phyloP scores from a whole-genome alignment of 1,140 invertebrate genomes.

The Eciton burchellii region DNA sequence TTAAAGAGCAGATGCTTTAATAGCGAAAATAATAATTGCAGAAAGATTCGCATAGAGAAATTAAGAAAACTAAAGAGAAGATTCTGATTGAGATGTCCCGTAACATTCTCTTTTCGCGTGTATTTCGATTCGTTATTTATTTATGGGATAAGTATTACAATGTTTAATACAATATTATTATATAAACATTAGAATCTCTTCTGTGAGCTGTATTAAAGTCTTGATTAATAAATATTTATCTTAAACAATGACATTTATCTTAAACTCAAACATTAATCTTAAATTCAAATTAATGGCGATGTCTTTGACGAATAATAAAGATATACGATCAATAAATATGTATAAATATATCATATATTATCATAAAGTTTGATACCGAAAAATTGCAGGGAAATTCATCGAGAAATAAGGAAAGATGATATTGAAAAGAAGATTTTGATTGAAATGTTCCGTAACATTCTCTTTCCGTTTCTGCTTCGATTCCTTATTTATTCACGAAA shows the following conservation, averaged over 20 bases:
- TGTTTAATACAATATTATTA: not conserved
- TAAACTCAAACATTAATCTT: too few relatives aligned
- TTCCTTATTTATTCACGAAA: too few relatives aligned
- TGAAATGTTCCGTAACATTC: too few relatives aligned
- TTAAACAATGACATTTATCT: too few relatives aligned
- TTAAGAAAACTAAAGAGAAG: too few relatives aligned
- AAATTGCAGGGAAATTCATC: not conserved
- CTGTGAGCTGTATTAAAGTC: not conserved
- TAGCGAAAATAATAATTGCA: not conserved
- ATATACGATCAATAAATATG: conserved; percentile 20
- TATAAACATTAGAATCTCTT: not conserved
- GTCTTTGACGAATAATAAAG: not conserved
- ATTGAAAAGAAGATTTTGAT: too few relatives aligned
- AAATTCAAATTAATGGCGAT: not conserved
- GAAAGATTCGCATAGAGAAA: not conserved
- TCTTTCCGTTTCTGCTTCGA: too few relatives aligned
- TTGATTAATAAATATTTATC: not conserved
- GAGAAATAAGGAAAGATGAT: too few relatives aligned
- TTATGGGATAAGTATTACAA: not conserved
- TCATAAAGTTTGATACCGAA: not conserved
- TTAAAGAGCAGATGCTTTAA: not conserved
- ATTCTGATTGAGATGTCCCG: too few relatives aligned
- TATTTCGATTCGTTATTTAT: too few relatives aligned
- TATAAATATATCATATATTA: not conserved
- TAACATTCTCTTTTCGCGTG: too few relatives aligned